phyloP scores from a whole-genome alignment of 1,140 invertebrate genomes.

The Ericerus pela region DNA sequence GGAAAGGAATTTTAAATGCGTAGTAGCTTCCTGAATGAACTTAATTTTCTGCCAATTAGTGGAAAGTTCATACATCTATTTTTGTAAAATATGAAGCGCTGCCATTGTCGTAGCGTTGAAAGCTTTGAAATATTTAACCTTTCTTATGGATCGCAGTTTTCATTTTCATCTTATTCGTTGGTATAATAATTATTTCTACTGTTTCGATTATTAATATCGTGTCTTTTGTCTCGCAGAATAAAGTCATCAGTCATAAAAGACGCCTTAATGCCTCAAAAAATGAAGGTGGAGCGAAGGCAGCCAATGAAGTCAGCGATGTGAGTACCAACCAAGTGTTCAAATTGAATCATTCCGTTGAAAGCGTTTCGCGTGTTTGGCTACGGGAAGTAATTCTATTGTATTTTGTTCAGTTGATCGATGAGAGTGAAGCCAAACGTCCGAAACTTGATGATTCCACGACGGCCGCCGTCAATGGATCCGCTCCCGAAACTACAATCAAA shows the following conservation, averaged over 20 bases:
- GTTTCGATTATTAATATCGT: neutral
- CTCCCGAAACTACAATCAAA: neutral
- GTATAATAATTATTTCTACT: neutral
- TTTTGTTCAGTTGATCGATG: neutral
- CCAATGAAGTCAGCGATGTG: neutral
- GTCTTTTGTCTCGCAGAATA: neutral
- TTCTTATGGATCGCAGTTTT: no score
- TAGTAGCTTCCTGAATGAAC: no score
- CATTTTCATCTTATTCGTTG: no score
- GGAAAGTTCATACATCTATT: no score
- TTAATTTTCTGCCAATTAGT: no score
- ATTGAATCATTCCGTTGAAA: neutral
- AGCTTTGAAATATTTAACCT: no score
- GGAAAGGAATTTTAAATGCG: no score
- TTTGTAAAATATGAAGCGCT: no score
- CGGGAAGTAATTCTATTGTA: neutral
- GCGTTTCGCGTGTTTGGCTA: neutral
- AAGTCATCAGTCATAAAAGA: constrained; percentile 3
- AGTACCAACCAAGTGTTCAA: no score
- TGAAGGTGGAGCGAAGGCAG: neutral
- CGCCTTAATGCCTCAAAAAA: neutral
- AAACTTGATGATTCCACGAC: neutral
- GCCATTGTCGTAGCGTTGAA: no score
- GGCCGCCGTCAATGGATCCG: neutral
- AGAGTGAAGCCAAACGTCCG: neutral